Evolutionary conservation across 1,140 invertebrate genomes (phyloP).

Genomic region (Euwallacea fornicatus): DNA sequence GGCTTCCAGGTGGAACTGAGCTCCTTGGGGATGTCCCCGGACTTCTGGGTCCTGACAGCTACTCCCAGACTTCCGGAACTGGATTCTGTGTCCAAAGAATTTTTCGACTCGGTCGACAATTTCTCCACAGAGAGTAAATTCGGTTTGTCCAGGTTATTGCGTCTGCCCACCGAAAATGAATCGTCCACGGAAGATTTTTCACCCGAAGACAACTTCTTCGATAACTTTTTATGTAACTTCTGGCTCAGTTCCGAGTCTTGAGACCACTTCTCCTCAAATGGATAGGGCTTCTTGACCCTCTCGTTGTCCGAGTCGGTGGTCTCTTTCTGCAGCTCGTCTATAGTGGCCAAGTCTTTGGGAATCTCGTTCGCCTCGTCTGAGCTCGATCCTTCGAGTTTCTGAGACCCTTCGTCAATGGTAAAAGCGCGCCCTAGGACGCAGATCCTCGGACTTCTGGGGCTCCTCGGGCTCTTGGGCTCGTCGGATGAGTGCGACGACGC

Average conservation of each 20-base stretch:
- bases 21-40: slow-evolving; percentile 62
- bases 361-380: slow-evolving; percentile 50
- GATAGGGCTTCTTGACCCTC: slow-evolving; percentile 50
- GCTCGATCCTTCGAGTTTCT: slow-evolving; percentile 48
- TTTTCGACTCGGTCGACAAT: slow-evolving; percentile 62
- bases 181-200: slow-evolving; percentile 53
- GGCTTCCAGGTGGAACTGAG: slow-evolving; percentile 77
- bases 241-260: slow-evolving; percentile 52
- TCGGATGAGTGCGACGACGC: slow-evolving; percentile 45
- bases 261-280: slow-evolving; percentile 54
- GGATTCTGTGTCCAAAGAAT: slow-evolving; percentile 70
- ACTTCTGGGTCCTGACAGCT: slow-evolving; percentile 60
- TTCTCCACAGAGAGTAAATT: slow-evolving; percentile 47
- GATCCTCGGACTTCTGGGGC: slow-evolving; percentile 51
- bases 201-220: slow-evolving; percentile 50
- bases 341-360: slow-evolving; percentile 46
- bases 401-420: slow-evolving; percentile 52
- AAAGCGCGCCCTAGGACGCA: slow-evolving; percentile 51
- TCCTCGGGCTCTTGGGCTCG: slow-evolving; percentile 42
- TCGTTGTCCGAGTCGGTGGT: slow-evolving; percentile 36
- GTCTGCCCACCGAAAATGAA: slow-evolving; percentile 43
- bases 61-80: slow-evolving; percentile 72
- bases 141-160: slow-evolving; percentile 45
- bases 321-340: slow-evolving; percentile 42
- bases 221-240: slow-evolving; percentile 49